Base-by-base conservation (phyloP, 2,797 vertebrate species). In the Bryconaethiops microstoma region DNA sequence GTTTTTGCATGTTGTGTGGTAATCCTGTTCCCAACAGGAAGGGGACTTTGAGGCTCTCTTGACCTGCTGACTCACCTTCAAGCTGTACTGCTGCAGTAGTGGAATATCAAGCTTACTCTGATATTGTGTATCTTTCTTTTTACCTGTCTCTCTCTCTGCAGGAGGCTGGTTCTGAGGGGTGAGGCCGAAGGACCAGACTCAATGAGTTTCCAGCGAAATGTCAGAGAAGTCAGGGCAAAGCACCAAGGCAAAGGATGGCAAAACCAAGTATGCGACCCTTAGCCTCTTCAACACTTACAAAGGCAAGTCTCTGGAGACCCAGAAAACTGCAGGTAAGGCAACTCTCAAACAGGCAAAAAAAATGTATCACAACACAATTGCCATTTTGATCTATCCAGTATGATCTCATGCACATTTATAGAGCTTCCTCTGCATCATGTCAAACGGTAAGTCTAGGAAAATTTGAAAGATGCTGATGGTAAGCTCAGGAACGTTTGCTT, bases 181-280 rank as follows among this genome's bases (percentile, higher is more conserved):
- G 94, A 94, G 92, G 87, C 92, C 93, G 92, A 92, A 94, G 96
- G 95, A 97, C 94, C 95, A 94, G 97, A 99, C 96, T 99, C 95
- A 91, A 99, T 99, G 98, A 99, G 95, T 98, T 96, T 98, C 96
- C 94, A 97, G 94, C 96, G 97, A 97, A 94, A 99, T 99, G 98
- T 98, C 98, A 88, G 98, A 99, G 96, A 99, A 99, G 97, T 96
- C 98, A 97, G 96, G 97, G 94, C 98, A 99, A 96, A 99, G 95
- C 95, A 97, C 96, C 95, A 99, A 99, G 97, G 97, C 97, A 97
- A 99, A 99, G 96, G 98, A 99, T 97, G 98, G 97, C 94, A 99
- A 99, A 94, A 96, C 96, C 84, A 99, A 99, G 94, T 99, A 99
- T 95, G 97, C 98, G 81, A 99, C 98, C 85, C 97, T 99, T 96